Conservation (phyloP, 2,113 vertebrate species). For the Diadophis punctatus region DNA sequence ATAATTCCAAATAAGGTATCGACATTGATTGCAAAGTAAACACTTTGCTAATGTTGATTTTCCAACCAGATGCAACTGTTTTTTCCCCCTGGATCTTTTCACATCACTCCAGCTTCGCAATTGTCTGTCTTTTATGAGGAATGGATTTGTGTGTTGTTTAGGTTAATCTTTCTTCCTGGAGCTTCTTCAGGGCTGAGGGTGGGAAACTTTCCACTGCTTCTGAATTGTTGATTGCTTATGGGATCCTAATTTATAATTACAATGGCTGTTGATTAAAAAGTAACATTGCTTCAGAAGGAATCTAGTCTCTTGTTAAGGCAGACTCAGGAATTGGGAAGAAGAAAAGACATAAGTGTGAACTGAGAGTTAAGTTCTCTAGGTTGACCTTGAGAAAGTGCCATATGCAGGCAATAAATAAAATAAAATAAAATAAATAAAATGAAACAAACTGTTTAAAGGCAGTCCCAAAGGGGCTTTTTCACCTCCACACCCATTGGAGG, state of each 20-base stretch:
- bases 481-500: too few relatives aligned
- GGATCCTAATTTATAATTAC: neutral
- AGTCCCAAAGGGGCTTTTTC: too few relatives aligned
- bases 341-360: neutral
- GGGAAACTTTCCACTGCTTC: conserved; percentile 2
- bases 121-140: conserved; percentile 3
- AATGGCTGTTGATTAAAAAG: neutral
- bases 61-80: conserved; percentile 11
- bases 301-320: neutral
- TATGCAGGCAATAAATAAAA: neutral
- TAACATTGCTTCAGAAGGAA: neutral
- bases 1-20: neutral
- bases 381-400: neutral
- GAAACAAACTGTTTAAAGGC: neutral
- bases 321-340: neutral
- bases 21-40: neutral
- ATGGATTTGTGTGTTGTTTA: neutral
- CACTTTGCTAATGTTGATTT: neutral
- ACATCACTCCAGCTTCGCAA: neutral
- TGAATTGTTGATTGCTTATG: neutral
- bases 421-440: neutral
- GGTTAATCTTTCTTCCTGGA: conserved; percentile 1
- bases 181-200: neutral
- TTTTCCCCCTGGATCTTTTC: neutral
- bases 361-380: neutral